Base-by-base conservation (phyloP, 2,113 vertebrate genomes). In the Carassius carassius region DNA sequence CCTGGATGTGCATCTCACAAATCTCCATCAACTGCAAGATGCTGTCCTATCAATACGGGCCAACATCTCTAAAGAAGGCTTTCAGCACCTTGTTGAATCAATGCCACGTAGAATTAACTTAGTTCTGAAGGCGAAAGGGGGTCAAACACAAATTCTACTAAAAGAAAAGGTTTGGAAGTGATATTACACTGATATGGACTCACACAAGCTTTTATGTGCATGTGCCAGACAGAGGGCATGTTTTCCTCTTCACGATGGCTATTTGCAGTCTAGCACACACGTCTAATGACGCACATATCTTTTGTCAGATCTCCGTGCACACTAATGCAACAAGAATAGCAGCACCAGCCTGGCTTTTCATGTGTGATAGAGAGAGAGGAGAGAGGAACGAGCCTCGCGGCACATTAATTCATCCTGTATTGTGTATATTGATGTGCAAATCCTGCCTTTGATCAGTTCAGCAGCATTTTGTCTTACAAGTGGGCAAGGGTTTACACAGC, bases 241-340 rank as follows among this genome's bases (percentile, higher is more conserved):
- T 58, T 63, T 83, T 82, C 81, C 65, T 23, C 85, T 70, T 67
- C 80, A 70, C 41, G 19, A 75, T 80, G 75, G 77, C 75, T 85
- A 84, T 87, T 89, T 84, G 58, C 81, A 75, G 80, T 78, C 78
- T 9, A n/a, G n/a, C 58, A 62, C 72, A 85, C 76, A 54, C 63
- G 81, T 85, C 58, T 60, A 84, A 77, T 88, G 86, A 88, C 88
- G 86, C 86, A 86, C 54, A 58, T 83, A 84, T 85, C 84, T 85
- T 85, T 81, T 87, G 81, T 79, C 70, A 51, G 47, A 83, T 82
- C 83, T 85, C 77, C 51, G 78, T 84, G 74, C 76, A 16, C 25
- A 56, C 84, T 85, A 83, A 83, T 82, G 70, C 56, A 69, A 84
- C 84, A 62, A 87, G 88, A 89, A 87, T 87, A 87, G 86, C 84